These are phyloP conservation scores for Argentina silus DNA, from an alignment of 2,797 vertebrate species.

Conservation along the genomic window DNA sequence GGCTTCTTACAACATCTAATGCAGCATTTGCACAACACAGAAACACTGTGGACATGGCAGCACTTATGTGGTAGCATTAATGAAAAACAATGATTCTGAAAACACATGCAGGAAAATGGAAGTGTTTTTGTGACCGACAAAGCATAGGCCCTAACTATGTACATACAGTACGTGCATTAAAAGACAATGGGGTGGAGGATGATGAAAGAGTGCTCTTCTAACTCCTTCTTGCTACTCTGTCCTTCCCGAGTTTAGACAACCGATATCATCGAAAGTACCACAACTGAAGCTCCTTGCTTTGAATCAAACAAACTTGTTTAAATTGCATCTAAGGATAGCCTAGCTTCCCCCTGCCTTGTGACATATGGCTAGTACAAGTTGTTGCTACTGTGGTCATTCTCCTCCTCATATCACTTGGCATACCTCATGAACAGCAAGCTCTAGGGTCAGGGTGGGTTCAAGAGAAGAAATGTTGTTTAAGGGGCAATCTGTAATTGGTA, in stretches of 20 bases:
- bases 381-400: not conserved
- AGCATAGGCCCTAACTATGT: not conserved
- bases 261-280: not conserved
- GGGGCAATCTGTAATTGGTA: too few relatives aligned
- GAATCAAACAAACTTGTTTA: not conserved
- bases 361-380: not conserved
- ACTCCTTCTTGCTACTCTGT: not conserved
- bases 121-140: too few relatives aligned
- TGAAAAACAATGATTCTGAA: not conserved
- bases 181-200: not conserved
- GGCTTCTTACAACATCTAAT: not conserved
- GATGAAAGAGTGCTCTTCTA: not conserved
- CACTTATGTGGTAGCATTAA: not conserved
- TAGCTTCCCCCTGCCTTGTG: not conserved
- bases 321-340: not conserved
- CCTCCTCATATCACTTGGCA: too few relatives aligned
- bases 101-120: not conserved
- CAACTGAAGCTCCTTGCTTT: not conserved
- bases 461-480: too few relatives aligned
- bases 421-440: too few relatives aligned
- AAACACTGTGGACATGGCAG: not conserved
- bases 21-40: not conserved
- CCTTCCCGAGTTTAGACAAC: not conserved
- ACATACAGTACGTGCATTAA: not conserved
- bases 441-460: too few relatives aligned